Evolutionary conservation across 2,888 invertebrate species (phyloP).

Genomic region (Cantharis rufa): DNA sequence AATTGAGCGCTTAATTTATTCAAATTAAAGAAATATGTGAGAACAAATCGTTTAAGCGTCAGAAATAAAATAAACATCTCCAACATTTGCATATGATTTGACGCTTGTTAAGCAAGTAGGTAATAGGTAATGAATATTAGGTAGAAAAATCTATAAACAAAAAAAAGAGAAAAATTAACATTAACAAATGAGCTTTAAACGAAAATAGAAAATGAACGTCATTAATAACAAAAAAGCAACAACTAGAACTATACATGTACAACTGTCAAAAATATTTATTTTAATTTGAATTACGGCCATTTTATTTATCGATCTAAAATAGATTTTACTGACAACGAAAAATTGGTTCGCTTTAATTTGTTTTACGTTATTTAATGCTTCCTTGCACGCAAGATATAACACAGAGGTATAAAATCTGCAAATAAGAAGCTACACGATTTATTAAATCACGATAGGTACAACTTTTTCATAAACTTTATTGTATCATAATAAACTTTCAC

Average conservation of each 20-base stretch:
- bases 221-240: conserved; percentile 23
- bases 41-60: conserved; percentile 9
- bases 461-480: background rate
- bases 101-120: conserved; percentile 8
- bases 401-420: conserved; percentile 34
- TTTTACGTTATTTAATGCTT: conserved; percentile 40
- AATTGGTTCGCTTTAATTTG: conserved; percentile 39
- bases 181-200: conserved; percentile 13
- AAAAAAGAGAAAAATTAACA: background rate
- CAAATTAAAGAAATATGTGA: conserved; percentile 4
- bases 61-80: background rate
- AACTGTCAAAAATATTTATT: conserved; percentile 40
- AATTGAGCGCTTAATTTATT: background rate
- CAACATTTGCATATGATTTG: conserved; percentile 3
- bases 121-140: background rate
- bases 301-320: conserved; percentile 38
- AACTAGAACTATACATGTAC: conserved; percentile 30
- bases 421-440: conserved; percentile 24
- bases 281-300: conserved; percentile 38
- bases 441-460: conserved; percentile 25
- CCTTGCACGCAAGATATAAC: conserved; percentile 38
- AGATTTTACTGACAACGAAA: conserved; percentile 34
- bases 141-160: background rate
- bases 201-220: conserved; percentile 16
- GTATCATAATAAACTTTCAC: background rate